A percentile compares a stretch with the other conserved stretches of the same genome.
These are phyloP conservation scores for Dyspetes luteomarginatus DNA, from an alignment of 2,888 invertebrate genomes.

Conservation along the genomic window DNA sequence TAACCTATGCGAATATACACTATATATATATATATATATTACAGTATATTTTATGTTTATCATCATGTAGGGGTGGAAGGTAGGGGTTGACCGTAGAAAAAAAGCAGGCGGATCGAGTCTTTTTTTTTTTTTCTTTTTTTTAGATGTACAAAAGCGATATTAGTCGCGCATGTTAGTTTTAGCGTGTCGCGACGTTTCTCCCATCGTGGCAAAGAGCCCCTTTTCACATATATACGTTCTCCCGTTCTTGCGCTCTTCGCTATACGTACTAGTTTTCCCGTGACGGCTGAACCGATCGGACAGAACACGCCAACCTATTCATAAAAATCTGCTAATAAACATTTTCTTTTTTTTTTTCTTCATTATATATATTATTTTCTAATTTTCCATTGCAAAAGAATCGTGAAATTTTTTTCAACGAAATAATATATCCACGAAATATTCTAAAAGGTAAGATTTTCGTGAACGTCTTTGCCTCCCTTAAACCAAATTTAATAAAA, in stretches of 20 bases:
- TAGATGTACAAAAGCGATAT: slow-evolving; percentile 58
- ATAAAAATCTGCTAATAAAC: background rate
- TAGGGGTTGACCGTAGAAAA: background rate
- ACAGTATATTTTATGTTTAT: background rate
- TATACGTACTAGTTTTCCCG: slow-evolving; percentile 61
- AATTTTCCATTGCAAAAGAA: background rate
- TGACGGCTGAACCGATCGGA: slow-evolving; percentile 60
- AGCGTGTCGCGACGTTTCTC: slow-evolving; percentile 59
- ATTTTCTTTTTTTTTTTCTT: background rate
- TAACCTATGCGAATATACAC: background rate
- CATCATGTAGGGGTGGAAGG: background rate
- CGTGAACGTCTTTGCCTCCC: no score
- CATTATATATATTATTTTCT: background rate
- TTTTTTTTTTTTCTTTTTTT: slow-evolving; percentile 35
- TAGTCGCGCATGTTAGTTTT: slow-evolving; percentile 57
- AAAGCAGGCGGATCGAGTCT: slow-evolving; percentile 55
- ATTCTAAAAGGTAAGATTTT: no score
- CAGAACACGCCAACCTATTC: background rate
- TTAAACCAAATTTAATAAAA: no score
- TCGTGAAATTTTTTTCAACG: background rate
- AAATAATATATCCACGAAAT: no score
- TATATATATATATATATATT: background rate
- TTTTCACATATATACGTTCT: slow-evolving; percentile 3
- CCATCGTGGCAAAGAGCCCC: background rate
- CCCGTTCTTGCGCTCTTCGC: slow-evolving; percentile 37